A percentile compares a stretch with the other conserved stretches of the same genome.
Evolutionary conservation across 2,888 invertebrate genomes (phyloP).

Genomic region (Clusia tigrina): DNA sequence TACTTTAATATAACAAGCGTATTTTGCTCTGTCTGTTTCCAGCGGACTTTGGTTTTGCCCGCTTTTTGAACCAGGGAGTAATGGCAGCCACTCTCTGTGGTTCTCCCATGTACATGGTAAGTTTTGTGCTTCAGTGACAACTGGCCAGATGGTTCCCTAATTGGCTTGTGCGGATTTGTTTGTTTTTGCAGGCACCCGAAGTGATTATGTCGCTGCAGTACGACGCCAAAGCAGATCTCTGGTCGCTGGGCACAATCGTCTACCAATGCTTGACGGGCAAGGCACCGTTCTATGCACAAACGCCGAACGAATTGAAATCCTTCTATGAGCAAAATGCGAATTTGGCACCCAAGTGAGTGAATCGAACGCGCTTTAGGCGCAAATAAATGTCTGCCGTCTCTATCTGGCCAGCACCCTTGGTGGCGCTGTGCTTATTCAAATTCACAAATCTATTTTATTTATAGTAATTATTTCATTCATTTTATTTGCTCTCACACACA

Average conservation of each 20-base stretch:
- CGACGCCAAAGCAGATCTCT: constrained; percentile 98
- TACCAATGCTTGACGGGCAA: constrained; percentile 98
- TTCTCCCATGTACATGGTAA: constrained; percentile 99
- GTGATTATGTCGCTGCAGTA: constrained; percentile 99
- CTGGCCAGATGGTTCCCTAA: too few species aligned
- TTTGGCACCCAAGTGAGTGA: constrained; percentile 84
- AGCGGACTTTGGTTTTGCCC: constrained; percentile 99
- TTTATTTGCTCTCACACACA: background rate
- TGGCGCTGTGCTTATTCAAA: background rate
- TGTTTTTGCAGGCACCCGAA: constrained; percentile 95
- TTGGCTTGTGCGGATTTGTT: too few species aligned
- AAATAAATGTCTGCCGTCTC: background rate
- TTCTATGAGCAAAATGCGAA: constrained; percentile 96
- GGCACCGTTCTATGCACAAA: constrained; percentile 98
- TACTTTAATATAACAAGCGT: too few species aligned
- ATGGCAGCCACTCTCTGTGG: constrained; percentile 99
- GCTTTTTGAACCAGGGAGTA: constrained; percentile 97
- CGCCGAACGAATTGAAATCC: constrained; percentile 95
- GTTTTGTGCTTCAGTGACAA: constrained; percentile 22
- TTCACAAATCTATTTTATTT: background rate
- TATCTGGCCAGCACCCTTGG: too few species aligned
- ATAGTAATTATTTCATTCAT: background rate
- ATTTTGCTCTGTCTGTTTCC: constrained; percentile 44
- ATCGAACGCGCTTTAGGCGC: background rate
- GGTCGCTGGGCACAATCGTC: constrained; percentile 99